phyloP scores from a whole-genome alignment of 2,888 invertebrate genomes.

The Chirona hameri region DNA sequence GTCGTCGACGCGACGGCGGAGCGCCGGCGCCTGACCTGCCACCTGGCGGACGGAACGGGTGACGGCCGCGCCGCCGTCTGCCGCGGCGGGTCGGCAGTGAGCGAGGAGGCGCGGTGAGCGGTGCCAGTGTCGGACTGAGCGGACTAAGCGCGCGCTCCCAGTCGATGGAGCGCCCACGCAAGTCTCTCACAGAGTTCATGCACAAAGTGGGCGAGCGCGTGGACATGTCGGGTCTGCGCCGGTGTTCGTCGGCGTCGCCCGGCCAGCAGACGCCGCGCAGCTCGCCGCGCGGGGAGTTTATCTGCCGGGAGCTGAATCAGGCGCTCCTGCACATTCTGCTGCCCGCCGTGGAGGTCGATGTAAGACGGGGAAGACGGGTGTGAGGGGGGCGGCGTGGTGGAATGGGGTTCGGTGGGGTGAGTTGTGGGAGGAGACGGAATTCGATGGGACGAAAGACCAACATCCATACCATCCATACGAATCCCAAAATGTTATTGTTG shows the following conservation, averaged over 20 bases:
- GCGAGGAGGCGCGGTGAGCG: neutral
- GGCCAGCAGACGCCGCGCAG: neutral
- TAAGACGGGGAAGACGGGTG: neutral
- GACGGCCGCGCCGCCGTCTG: neutral
- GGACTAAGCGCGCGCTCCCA: neutral
- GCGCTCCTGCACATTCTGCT: slow-evolving; percentile 26
- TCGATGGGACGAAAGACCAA: too few relatives aligned
- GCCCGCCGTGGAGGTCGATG: neutral
- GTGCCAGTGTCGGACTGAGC: neutral
- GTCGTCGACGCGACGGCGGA: neutral
- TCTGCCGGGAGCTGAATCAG: slow-evolving; percentile 25
- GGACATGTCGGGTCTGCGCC: slow-evolving; percentile 4
- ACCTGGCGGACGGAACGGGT: neutral
- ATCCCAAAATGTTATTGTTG: too few relatives aligned
- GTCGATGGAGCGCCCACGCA: slow-evolving; percentile 7
- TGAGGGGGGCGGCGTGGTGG: too few relatives aligned
- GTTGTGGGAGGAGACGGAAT: too few relatives aligned
- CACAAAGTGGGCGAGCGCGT: slow-evolving; percentile 23
- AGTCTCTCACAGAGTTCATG: neutral
- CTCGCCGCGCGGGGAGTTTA: slow-evolving; percentile 6
- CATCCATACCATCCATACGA: too few relatives aligned
- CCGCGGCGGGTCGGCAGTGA: neutral
- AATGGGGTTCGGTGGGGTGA: too few relatives aligned
- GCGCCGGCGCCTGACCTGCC: neutral
- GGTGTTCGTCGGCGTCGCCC: neutral